Evolutionary conservation across 2,888 invertebrate species (phyloP).

Genomic region (Campoplex capitator): DNA sequence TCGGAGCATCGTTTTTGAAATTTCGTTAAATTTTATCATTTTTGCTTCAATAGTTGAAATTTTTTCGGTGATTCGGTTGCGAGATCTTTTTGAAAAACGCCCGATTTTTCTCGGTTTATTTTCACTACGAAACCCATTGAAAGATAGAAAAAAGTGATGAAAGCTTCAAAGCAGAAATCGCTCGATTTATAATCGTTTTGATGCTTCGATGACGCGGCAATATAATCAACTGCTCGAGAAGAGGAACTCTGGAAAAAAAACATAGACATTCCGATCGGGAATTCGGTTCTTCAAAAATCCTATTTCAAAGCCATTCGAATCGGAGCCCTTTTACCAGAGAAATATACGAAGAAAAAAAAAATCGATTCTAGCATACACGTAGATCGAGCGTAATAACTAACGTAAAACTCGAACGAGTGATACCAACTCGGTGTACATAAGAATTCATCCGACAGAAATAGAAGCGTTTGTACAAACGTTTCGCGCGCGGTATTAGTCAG

Average conservation of each 20-base stretch:
- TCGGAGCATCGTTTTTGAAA: background rate
- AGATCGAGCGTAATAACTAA: conserved; percentile 42
- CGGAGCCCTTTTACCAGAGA: background rate
- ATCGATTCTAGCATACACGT: background rate
- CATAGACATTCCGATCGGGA: background rate
- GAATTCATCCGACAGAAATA: conserved; percentile 56
- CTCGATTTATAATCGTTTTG: too few relatives aligned
- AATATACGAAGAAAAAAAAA: background rate
- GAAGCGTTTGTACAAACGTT: conserved; percentile 37
- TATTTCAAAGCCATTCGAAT: background rate
- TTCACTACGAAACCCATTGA: too few relatives aligned
- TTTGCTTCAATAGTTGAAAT: background rate
- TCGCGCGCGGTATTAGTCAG: conserved; percentile 61
- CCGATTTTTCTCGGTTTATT: too few relatives aligned
- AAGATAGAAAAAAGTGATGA: too few relatives aligned
- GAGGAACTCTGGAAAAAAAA: background rate
- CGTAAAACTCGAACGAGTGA: conserved; percentile 59
- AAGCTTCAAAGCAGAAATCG: too few relatives aligned
- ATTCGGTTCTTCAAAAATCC: background rate
- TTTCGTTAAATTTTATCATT: background rate
- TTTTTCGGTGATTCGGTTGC: too few relatives aligned
- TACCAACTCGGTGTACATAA: conserved; percentile 25
- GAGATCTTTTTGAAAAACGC: too few relatives aligned
- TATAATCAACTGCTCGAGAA: background rate
- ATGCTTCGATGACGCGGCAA: too few relatives aligned